phyloP scores from a whole-genome alignment of 2,797 vertebrate species.

The Anguilla marmorata region DNA sequence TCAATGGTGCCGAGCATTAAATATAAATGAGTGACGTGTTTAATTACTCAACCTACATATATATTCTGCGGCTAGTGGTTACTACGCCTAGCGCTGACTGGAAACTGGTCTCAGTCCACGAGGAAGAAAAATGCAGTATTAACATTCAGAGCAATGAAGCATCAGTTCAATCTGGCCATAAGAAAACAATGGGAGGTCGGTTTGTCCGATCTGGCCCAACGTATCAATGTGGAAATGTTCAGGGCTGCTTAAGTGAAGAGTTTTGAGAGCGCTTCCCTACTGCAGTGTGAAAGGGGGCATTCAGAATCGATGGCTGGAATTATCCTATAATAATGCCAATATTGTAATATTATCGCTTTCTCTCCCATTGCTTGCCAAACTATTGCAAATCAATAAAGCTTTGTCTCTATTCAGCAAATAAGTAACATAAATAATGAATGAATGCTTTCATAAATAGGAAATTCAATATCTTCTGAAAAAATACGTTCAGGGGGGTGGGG shows the following conservation, averaged over 20 bases:
- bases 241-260: neutral
- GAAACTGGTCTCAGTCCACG: constrained; percentile 41
- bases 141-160: neutral
- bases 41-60: constrained; percentile 77
- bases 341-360: constrained; percentile 1
- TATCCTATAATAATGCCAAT: neutral
- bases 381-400: constrained; percentile 46
- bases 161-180: neutral
- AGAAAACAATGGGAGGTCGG: neutral
- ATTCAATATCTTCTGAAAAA: constrained; percentile 52
- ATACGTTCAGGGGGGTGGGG: constrained; percentile 40
- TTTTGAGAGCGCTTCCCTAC: neutral
- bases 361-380: constrained; percentile 18
- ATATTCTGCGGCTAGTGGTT: constrained; percentile 47
- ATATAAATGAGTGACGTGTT: constrained; percentile 72
- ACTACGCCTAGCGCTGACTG: constrained; percentile 58
- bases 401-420: constrained; percentile 51
- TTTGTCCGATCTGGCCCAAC: constrained; percentile 12
- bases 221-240: neutral
- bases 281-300: neutral
- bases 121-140: constrained; percentile 49
- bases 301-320: constrained; percentile 11
- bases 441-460: constrained; percentile 53
- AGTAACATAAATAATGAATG: constrained; percentile 59
- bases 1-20: constrained; percentile 70